A percentile compares a stretch with the other conserved stretches of the same genome.
Evolutionary conservation across 1,140 invertebrate species (phyloP).

Genomic region (Dreissena rostriformis): DNA sequence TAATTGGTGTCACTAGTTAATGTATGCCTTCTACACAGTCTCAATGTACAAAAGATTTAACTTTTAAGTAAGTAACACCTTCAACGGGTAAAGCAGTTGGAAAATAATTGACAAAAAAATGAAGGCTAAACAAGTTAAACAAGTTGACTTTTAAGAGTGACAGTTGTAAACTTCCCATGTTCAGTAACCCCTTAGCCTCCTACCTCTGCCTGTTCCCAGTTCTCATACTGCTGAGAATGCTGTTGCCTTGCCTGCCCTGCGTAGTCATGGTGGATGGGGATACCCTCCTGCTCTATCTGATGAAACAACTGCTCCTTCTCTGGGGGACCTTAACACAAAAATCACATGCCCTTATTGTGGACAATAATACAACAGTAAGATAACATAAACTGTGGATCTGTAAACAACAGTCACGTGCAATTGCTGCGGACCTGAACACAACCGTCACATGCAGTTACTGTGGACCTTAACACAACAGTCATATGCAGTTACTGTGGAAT

Average conservation of each 20-base stretch:
- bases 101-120: no score
- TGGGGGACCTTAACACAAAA: slow-evolving; percentile 62
- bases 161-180: neutral
- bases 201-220: slow-evolving; percentile 70
- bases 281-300: slow-evolving; percentile 65
- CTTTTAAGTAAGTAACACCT: no score
- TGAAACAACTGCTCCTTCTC: slow-evolving; percentile 69
- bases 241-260: slow-evolving; percentile 51
- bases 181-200: neutral
- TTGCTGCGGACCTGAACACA: neutral
- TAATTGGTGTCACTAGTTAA: no score
- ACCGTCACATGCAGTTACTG: neutral
- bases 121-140: neutral
- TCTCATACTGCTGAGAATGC: slow-evolving; percentile 63
- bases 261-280: slow-evolving; percentile 68
- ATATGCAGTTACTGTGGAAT: no score
- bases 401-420: neutral
- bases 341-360: neutral
- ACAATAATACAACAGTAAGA: neutral
- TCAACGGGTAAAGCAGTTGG: no score
- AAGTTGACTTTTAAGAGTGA: neutral
- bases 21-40: no score
- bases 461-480: no score
- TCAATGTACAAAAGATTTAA: no score
- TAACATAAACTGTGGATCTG: neutral